Evolutionary conservation across 1,140 invertebrate genomes (phyloP).

Genomic region (Caenorhabditis remanei): DNA sequence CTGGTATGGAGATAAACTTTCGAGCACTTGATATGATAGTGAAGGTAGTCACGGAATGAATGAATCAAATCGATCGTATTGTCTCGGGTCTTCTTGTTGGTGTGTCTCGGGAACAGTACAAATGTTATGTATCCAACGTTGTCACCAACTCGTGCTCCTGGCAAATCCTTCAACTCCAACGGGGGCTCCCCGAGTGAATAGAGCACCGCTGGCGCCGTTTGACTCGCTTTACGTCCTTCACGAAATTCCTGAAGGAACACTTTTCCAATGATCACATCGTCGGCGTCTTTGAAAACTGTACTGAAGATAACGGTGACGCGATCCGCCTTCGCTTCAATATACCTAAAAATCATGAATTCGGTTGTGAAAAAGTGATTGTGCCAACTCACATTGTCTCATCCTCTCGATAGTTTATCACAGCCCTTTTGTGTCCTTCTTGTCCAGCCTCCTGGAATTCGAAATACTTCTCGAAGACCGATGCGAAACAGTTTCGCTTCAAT

Average conservation of each 20-base stretch:
- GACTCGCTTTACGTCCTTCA: constrained; percentile 93
- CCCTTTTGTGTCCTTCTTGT: constrained; percentile 89
- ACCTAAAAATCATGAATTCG: constrained; percentile 80
- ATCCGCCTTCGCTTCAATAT: constrained; percentile 97
- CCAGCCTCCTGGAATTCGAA: constrained; percentile 96
- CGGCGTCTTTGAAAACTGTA: constrained; percentile 97
- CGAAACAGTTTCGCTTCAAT: constrained; percentile 97
- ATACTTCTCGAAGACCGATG: constrained; percentile 99
- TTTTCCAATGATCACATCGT: constrained; percentile 98
- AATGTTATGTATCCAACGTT: constrained; percentile 99
- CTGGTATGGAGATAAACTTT: constrained; percentile 97
- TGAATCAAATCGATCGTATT: constrained; percentile 99
- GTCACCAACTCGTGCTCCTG: constrained; percentile 92
- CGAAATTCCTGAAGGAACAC: constrained; percentile 98
- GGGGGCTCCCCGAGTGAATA: constrained; percentile 92
- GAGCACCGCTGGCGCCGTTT: constrained; percentile 85
- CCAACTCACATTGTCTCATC: constrained; percentile 95
- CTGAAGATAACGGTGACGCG: constrained; percentile 98
- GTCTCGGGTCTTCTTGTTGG: constrained; percentile 89
- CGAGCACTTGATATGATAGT: constrained; percentile 99
- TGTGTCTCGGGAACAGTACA: constrained; percentile 94
- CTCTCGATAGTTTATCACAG: constrained; percentile 97
- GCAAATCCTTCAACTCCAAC: constrained; percentile 88
- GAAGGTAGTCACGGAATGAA: constrained; percentile 98
- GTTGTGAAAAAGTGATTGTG: neutral